These are phyloP conservation scores for Babyrousa celebensis DNA, from an alignment of 2,797 vertebrate species.

Conservation along the genomic window DNA sequence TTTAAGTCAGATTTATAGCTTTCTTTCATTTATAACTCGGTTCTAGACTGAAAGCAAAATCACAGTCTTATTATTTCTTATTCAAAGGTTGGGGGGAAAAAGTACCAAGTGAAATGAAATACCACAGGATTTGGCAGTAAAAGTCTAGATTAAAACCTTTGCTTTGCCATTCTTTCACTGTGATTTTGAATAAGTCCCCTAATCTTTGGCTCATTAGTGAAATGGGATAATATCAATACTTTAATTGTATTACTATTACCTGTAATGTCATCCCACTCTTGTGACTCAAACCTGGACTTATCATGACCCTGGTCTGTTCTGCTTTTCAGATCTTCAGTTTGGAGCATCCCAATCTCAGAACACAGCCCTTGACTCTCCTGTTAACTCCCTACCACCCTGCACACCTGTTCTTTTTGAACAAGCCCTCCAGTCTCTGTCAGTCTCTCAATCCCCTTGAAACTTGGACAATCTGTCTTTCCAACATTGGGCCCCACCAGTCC, in stretches of 20 bases:
- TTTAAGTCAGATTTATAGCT: slow-evolving; percentile 68
- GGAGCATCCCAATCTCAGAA: background rate
- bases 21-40: slow-evolving; percentile 64
- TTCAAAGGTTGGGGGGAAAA: slow-evolving; percentile 54
- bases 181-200: background rate
- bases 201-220: background rate
- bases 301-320: background rate
- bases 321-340: background rate
- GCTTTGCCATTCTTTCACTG: background rate
- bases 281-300: background rate
- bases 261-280: background rate
- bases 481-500: background rate
- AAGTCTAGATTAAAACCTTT: background rate
- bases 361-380: background rate
- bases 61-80: slow-evolving; percentile 68
- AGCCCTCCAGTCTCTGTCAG: background rate
- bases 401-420: slow-evolving; percentile 10
- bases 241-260: background rate
- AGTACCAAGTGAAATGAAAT: slow-evolving; percentile 46
- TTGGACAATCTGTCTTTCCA: slow-evolving; percentile 43
- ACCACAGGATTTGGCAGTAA: background rate
- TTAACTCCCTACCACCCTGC: background rate
- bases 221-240: background rate
- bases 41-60: slow-evolving; percentile 74
- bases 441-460: background rate